These are phyloP conservation scores for Hiodon tergisus DNA, from an alignment of 2,113 vertebrate species.

Conservation along the genomic window DNA sequence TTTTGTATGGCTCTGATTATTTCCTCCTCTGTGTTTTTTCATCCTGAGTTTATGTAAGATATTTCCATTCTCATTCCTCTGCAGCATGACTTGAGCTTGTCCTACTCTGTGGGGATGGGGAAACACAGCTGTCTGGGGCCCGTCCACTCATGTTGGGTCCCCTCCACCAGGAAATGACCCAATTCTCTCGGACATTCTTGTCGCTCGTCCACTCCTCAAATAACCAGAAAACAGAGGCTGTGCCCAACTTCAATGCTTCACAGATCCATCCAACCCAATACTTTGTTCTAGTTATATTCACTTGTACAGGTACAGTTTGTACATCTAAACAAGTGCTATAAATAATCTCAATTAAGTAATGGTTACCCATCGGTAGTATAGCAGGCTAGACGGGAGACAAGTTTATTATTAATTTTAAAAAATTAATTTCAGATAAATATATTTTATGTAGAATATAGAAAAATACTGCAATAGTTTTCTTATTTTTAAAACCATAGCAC, in stretches of 20 bases:
- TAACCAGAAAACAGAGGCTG: background rate
- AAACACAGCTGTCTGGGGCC: background rate
- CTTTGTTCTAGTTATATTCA: too few relatives aligned
- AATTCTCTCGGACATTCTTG: background rate
- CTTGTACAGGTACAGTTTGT: too few relatives aligned
- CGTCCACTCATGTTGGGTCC: background rate
- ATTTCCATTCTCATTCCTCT: background rate
- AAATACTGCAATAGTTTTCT: too few relatives aligned
- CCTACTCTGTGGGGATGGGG: background rate
- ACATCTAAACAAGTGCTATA: too few relatives aligned
- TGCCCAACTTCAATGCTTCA: background rate
- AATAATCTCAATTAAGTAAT: background rate
- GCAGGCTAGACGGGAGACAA: background rate
- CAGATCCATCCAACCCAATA: too few relatives aligned
- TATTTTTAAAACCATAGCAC: too few relatives aligned
- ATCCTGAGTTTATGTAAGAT: constrained; percentile 9
- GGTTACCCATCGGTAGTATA: background rate
- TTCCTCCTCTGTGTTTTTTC: background rate
- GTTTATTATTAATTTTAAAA: background rate
- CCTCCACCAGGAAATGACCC: background rate
- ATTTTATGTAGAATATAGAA: background rate
- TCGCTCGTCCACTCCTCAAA: background rate
- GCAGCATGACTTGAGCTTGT: background rate
- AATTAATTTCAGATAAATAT: background rate
- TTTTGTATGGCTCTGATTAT: too few relatives aligned